Evolutionary conservation across 2,888 invertebrate species (phyloP), one percentile per base, ranked within the genome.

Genomic region (Conistra vaccinii): DNA sequence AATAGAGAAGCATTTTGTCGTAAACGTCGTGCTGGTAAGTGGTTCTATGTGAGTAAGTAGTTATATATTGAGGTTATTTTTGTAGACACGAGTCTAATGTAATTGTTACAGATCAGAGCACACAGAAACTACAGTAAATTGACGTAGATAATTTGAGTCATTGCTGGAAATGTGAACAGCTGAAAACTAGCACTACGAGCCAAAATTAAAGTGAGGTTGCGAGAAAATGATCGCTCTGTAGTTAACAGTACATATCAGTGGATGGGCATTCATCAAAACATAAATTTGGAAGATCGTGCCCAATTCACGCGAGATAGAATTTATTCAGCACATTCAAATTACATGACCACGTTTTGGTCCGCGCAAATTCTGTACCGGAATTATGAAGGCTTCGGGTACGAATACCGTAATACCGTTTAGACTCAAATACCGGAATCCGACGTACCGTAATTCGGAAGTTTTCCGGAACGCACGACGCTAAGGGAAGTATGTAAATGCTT

Each of bases 361-460:
- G 73, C 72, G 75, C 69, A 76, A 81, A 76, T 84, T 84, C 69
- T 76, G 80, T 79, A 79, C 80, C 73, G 77, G 81, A 80, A 87
- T 84, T 79, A 85, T 82, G 76, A 84, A 84, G 80, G 74, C 76
- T 84, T 73, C 48, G 74, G 69, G 72, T 78, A 82, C 74, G 80
- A 87, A 84, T 87, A 70, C 84, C 78, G 75, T 76, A 77, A 80
- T 83, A 80, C 85, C 80, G 76, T 81, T 81, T 84, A 74, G 82
- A 86, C 71, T 78, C 79, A 76, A 86, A 87, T 85, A 84, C 80
- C 81, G 82, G 78, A 81, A 84, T 81, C 67, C 72, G 76, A 79
- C 72, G 77, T 75, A 76, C 76, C 78, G 80, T 83, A 84, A 83
- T 86, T 81, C 73, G 71, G 84, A 82, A 80, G 87, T 87, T 84